These are phyloP conservation scores for Empis livida DNA, from an alignment of 2,888 invertebrate genomes.

Conservation along the genomic window DNA sequence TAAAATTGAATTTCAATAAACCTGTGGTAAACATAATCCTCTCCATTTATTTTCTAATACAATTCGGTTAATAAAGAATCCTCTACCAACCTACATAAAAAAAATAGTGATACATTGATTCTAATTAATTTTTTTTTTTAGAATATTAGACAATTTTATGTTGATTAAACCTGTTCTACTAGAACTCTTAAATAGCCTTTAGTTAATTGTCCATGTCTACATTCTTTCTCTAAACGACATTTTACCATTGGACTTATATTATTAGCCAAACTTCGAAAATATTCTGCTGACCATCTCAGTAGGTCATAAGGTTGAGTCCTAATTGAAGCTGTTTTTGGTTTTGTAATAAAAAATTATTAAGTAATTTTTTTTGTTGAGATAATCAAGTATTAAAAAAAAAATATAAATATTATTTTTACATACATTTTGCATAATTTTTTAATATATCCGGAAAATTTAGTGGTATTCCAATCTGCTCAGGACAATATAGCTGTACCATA, in stretches of 20 bases:
- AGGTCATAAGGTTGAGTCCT: slow-evolving; percentile 81
- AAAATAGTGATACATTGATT: too few relatives aligned
- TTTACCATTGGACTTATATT: slow-evolving; percentile 73
- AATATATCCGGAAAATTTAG: background rate
- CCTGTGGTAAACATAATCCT: slow-evolving; percentile 24
- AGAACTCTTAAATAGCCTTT: slow-evolving; percentile 67
- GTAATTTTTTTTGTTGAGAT: too few relatives aligned
- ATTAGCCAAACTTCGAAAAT: slow-evolving; percentile 65
- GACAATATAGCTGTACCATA: background rate
- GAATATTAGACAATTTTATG: too few relatives aligned
- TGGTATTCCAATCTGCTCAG: background rate
- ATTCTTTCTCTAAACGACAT: slow-evolving; percentile 58
- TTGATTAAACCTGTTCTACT: slow-evolving; percentile 50
- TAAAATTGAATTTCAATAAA: slow-evolving; percentile 4
- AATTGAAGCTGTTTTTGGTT: slow-evolving; percentile 83
- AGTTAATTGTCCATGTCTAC: slow-evolving; percentile 63
- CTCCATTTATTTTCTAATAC: slow-evolving; percentile 31
- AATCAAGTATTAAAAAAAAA: background rate
- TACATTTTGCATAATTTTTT: background rate
- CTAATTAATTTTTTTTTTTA: too few relatives aligned
- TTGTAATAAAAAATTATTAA: too few relatives aligned
- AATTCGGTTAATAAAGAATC: slow-evolving; percentile 21
- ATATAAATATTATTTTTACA: background rate
- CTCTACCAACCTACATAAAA: slow-evolving; percentile 25
- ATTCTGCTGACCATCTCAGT: slow-evolving; percentile 70